Evolutionary conservation across 2,888 invertebrate species (phyloP).

Genomic region (Lithophane ornitopus): DNA sequence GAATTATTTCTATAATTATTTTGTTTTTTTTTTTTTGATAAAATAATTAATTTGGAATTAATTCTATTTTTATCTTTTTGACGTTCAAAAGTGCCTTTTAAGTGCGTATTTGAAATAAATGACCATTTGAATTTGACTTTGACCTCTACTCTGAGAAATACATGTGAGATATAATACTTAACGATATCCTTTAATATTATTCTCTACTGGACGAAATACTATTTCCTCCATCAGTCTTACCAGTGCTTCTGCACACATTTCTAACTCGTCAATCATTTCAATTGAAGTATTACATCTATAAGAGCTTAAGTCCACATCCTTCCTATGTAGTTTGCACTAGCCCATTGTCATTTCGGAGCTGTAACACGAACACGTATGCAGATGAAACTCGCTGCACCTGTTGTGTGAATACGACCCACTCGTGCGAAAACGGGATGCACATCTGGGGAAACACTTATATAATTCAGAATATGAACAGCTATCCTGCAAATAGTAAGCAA

Average conservation of each 20-base stretch:
- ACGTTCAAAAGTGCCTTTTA: no score
- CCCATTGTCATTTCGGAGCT: conserved; percentile 23
- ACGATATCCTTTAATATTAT: not conserved
- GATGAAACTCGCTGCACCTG: conserved; percentile 51
- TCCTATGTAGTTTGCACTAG: conserved; percentile 4
- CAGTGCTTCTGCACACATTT: not conserved
- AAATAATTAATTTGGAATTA: no score
- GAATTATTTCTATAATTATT: no score
- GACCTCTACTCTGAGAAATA: not conserved
- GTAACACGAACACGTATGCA: conserved; percentile 7
- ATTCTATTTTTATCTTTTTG: no score
- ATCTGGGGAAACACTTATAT: conserved; percentile 34
- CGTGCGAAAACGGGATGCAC: conserved; percentile 31
- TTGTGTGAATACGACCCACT: conserved; percentile 40
- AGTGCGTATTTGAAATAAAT: no score
- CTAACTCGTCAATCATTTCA: conserved; percentile 28
- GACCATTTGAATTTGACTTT: no score
- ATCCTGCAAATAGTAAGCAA: not conserved
- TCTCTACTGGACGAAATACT: not conserved
- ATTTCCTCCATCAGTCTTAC: not conserved
- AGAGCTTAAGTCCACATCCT: not conserved
- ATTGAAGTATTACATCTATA: not conserved
- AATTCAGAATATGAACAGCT: conserved; percentile 32
- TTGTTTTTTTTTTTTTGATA: no score
- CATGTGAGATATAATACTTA: not conserved